Conservation (phyloP, 2,888 invertebrate genomes). For the Dynastes tityus region DNA sequence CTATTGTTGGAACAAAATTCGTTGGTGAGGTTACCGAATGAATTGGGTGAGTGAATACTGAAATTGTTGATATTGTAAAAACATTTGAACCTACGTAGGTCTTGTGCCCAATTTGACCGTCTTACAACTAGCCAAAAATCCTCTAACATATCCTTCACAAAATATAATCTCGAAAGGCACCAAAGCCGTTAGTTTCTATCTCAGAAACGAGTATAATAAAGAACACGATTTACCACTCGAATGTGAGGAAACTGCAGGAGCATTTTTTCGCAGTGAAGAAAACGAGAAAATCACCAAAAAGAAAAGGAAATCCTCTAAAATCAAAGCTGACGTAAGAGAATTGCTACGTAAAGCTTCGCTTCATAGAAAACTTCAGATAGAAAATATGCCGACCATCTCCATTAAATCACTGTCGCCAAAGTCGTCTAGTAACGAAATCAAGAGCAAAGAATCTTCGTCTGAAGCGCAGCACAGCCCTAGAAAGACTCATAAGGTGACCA, state of each 20-base stretch:
- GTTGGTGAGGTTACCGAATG: constrained; percentile 75
- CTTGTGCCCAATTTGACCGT: constrained; percentile 75
- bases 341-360: constrained; percentile 50
- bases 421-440: not conserved
- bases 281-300: constrained; percentile 23
- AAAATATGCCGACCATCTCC: constrained; percentile 43
- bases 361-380: constrained; percentile 26
- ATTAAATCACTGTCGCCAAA: constrained; percentile 44
- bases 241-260: constrained; percentile 1
- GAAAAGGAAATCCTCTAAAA: constrained; percentile 37
- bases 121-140: constrained; percentile 77
- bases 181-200: constrained; percentile 62
- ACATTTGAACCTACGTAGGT: constrained; percentile 63
- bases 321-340: constrained; percentile 50
- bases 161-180: constrained; percentile 74
- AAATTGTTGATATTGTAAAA: not conserved
- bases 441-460: constrained; percentile 10
- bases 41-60: constrained; percentile 72
- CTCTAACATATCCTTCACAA: constrained; percentile 74
- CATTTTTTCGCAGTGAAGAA: not conserved
- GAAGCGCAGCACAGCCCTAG: not conserved
- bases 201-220: constrained; percentile 63
- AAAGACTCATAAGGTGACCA: constrained; percentile 58
- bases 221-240: constrained; percentile 32
- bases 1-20: constrained; percentile 78